Percentiles rank a stretch among this genome's conserved stretches.
These are phyloP conservation scores for Petrocephalus zakoni DNA, from an alignment of 2,113 vertebrate species.

Conservation along the genomic window DNA sequence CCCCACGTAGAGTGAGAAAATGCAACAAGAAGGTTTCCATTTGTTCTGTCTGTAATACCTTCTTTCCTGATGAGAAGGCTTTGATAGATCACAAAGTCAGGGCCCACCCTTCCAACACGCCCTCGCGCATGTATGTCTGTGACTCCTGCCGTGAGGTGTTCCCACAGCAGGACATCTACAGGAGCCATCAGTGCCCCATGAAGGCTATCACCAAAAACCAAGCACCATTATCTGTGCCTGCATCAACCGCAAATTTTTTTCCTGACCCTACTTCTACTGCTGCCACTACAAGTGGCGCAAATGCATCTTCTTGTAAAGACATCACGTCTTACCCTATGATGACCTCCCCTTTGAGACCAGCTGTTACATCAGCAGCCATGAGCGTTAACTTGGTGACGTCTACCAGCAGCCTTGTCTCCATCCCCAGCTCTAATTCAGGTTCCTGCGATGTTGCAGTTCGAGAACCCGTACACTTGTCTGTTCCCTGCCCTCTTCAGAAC, in stretches of 20 bases:
- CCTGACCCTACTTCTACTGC: background rate
- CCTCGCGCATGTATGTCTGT: constrained; percentile 42
- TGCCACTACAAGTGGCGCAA: background rate
- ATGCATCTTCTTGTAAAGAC: background rate
- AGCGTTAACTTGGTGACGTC: background rate
- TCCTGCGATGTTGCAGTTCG: background rate
- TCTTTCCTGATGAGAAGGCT: constrained; percentile 29
- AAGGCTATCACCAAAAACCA: background rate
- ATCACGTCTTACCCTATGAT: background rate
- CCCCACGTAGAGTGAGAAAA: background rate
- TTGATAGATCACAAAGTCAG: constrained; percentile 42
- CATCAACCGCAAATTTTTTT: background rate
- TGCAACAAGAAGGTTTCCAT: constrained; percentile 32
- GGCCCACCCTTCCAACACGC: constrained; percentile 25
- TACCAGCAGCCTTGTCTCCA: background rate
- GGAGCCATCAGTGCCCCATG: constrained; percentile 44
- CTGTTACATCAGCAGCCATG: background rate
- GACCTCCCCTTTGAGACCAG: background rate
- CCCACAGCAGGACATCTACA: constrained; percentile 28
- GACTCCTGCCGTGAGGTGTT: constrained; percentile 50
- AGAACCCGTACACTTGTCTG: background rate
- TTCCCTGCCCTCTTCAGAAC: constrained; percentile 22
- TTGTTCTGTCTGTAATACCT: constrained; percentile 40
- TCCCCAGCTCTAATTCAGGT: background rate
- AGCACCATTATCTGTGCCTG: constrained; percentile 28